phyloP scores from a whole-genome alignment of 37 sponge, comb jelly and placozoan species.

The Agelas oroides region DNA sequence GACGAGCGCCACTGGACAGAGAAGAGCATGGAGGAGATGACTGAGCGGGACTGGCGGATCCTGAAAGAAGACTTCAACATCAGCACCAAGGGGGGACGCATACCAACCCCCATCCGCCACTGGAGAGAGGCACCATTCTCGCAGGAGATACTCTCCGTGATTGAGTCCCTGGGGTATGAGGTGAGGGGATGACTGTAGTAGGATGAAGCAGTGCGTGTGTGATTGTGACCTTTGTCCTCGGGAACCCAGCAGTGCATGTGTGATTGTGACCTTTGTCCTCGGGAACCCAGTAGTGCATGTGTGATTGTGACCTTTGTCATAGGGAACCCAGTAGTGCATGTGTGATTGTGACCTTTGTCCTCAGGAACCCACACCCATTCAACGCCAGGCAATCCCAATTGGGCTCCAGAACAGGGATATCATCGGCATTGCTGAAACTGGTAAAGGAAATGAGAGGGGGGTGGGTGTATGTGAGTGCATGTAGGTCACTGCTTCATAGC shows the following conservation, averaged over 20 bases:
- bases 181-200: too few species aligned
- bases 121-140: slow-evolving; percentile 90
- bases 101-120: slow-evolving; percentile 86
- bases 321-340: too few species aligned
- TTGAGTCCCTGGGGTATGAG: slow-evolving; percentile 79
- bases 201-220: too few species aligned
- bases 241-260: too few species aligned
- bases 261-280: too few species aligned
- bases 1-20: slow-evolving; percentile 97
- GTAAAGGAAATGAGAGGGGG: slow-evolving; percentile 6
- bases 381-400: slow-evolving; percentile 96
- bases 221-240: not conserved
- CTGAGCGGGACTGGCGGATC: slow-evolving; percentile 97
- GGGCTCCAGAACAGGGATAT: slow-evolving; percentile 98
- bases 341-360: not conserved
- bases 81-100: slow-evolving; percentile 90
- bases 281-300: too few species aligned
- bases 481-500: too few species aligned
- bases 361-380: slow-evolving; percentile 97
- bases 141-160: slow-evolving; percentile 76
- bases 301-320: too few species aligned
- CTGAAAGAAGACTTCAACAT: slow-evolving; percentile 98
- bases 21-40: slow-evolving; percentile 88
- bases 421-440: slow-evolving; percentile 99
- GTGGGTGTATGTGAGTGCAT: not conserved